These are phyloP conservation scores for Cantharis flavilabris DNA, from an alignment of 2,888 invertebrate species.

Conservation along the genomic window DNA sequence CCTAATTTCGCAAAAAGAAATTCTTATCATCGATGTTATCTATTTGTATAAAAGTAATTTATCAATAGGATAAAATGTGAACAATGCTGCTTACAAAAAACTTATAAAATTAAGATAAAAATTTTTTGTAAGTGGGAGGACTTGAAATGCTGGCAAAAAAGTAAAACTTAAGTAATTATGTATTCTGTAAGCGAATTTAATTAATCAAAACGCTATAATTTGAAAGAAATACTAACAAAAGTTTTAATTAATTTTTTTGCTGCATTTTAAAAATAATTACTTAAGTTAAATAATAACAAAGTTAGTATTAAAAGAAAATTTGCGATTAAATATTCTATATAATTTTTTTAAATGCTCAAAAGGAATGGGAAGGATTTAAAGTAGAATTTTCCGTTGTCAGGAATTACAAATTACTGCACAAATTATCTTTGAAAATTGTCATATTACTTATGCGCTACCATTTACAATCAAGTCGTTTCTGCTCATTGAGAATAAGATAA, in stretches of 20 bases:
- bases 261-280: background rate
- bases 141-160: background rate
- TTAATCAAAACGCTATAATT: conserved; percentile 1
- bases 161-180: background rate
- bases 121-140: background rate
- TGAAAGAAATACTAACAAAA: conserved; percentile 4
- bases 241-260: conserved; percentile 3
- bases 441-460: conserved; percentile 21
- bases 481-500: conserved; percentile 21
- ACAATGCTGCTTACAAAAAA: background rate
- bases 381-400: conserved; percentile 2
- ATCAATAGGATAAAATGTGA: background rate
- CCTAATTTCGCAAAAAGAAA: background rate
- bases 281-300: background rate
- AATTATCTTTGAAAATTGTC: conserved; percentile 21
- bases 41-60: background rate
- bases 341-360: background rate
- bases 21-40: background rate
- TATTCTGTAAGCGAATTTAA: conserved; percentile 1
- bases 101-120: background rate
- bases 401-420: conserved; percentile 16
- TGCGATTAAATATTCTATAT: background rate
- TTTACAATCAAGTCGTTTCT: conserved; percentile 18
- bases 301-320: background rate
- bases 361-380: background rate